Percentiles rank a stretch among this genome's conserved stretches.
Evolutionary conservation across 2,113 vertebrate species (phyloP).

Genomic region (Micronisus gabar): DNA sequence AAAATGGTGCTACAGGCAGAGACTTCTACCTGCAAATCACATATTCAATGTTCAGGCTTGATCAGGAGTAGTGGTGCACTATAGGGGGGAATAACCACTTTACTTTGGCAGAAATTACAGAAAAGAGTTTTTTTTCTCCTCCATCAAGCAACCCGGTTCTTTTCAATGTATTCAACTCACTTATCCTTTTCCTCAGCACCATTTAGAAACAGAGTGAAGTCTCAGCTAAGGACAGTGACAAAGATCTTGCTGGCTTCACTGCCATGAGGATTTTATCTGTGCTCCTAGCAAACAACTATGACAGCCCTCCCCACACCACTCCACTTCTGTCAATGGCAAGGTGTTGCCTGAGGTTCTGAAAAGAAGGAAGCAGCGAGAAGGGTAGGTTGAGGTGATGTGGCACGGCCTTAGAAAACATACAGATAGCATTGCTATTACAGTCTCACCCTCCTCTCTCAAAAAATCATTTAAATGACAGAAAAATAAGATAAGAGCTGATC

Average conservation of each 20-base stretch:
- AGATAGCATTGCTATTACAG: neutral
- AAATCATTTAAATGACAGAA: neutral
- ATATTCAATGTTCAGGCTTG: neutral
- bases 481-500: neutral
- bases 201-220: neutral
- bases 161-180: neutral
- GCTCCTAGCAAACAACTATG: fast-evolving
- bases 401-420: neutral
- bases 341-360: neutral
- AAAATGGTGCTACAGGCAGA: neutral
- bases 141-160: neutral
- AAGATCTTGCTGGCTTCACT: neutral
- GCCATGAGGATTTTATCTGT: neutral
- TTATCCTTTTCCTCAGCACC: neutral
- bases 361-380: neutral
- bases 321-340: neutral
- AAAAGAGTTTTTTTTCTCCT: neutral
- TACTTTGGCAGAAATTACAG: neutral
- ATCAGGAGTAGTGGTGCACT: neutral
- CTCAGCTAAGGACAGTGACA: neutral
- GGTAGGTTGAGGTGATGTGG: neutral
- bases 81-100: neutral
- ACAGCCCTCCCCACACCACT: neutral
- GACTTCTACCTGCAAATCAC: neutral
- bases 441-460: neutral